Evolutionary conservation across 2,888 invertebrate species (phyloP).

Genomic region (Drosophila quasianomalipes): DNA sequence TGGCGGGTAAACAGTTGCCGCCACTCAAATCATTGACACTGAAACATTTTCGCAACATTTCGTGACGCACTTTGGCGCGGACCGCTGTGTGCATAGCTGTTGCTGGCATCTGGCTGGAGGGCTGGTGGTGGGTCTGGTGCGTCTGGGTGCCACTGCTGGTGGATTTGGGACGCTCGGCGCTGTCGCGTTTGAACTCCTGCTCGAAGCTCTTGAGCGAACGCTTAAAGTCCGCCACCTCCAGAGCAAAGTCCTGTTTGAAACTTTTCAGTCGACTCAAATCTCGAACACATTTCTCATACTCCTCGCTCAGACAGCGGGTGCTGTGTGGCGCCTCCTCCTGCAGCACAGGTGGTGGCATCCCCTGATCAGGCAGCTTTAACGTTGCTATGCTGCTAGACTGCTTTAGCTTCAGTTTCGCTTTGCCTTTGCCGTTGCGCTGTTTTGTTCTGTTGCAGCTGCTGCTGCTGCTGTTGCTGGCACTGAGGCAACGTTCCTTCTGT

Average conservation of each 20-base stretch:
- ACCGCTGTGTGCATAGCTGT: constrained; percentile 48
- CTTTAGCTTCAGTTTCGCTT: constrained; percentile 30
- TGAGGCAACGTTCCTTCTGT: constrained; percentile 50
- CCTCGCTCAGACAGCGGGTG: constrained; percentile 60
- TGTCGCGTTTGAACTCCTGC: constrained; percentile 60
- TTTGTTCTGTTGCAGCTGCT: constrained; percentile 50
- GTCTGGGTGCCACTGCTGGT: constrained; percentile 54
- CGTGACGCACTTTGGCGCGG: constrained; percentile 65
- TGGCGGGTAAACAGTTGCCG: constrained; percentile 68
- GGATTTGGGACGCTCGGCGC: constrained; percentile 51
- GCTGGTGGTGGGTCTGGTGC: not conserved
- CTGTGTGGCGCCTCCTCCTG: constrained; percentile 18
- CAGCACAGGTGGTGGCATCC: not conserved
- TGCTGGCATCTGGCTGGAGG: constrained; percentile 21
- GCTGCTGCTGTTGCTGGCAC: constrained; percentile 37
- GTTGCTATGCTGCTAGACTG: not conserved
- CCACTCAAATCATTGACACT: constrained; percentile 78
- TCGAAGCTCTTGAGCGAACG: constrained; percentile 72
- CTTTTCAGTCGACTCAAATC: constrained; percentile 66
- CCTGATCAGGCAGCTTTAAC: constrained; percentile 43
- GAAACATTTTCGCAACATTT: constrained; percentile 71
- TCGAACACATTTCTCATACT: constrained; percentile 66
- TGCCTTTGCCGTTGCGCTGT: constrained; percentile 47
- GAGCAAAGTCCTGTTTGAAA: constrained; percentile 70
- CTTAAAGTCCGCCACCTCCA: constrained; percentile 73